Evolutionary conservation across 2,888 invertebrate genomes (phyloP).

Genomic region (Linnaemya vulpina): DNA sequence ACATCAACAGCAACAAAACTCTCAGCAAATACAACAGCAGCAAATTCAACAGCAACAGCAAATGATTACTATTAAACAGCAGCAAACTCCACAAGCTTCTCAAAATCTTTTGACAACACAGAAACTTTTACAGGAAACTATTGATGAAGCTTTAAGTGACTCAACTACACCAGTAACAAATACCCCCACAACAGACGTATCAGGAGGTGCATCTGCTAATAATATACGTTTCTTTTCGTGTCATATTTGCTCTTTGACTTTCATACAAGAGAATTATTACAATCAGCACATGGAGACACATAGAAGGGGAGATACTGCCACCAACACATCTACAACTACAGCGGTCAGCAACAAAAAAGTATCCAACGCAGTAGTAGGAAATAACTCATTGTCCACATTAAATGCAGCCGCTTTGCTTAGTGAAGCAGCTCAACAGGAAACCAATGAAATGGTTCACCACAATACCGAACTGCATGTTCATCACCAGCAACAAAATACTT

Average conservation of each 20-base stretch:
- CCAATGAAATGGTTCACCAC: slow-evolving; percentile 66
- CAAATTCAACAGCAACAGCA: slow-evolving; percentile 73
- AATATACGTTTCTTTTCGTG: slow-evolving; percentile 83
- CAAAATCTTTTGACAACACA: slow-evolving; percentile 80
- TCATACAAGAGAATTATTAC: slow-evolving; percentile 83
- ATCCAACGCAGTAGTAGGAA: slow-evolving; percentile 52
- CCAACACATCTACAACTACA: slow-evolving; percentile 70
- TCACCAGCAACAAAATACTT: slow-evolving; percentile 55
- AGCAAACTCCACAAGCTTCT: slow-evolving; percentile 56
- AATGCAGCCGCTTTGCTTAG: slow-evolving; percentile 78
- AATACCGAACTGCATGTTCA: slow-evolving; percentile 62
- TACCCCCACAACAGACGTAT: slow-evolving; percentile 76
- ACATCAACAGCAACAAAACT: slow-evolving; percentile 79
- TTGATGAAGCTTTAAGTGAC: slow-evolving; percentile 83
- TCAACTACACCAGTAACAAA: slow-evolving; percentile 74
- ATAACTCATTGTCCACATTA: slow-evolving; percentile 71
- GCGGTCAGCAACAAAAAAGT: slow-evolving; percentile 60
- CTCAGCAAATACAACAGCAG: slow-evolving; percentile 73
- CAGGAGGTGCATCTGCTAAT: slow-evolving; percentile 77
- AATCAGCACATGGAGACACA: slow-evolving; percentile 83
- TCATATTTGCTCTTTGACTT: slow-evolving; percentile 83
- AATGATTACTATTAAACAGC: slow-evolving; percentile 55
- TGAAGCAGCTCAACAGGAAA: slow-evolving; percentile 75
- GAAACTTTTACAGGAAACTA: slow-evolving; percentile 83
- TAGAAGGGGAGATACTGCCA: slow-evolving; percentile 76